Evolutionary conservation across 2,888 invertebrate species (phyloP).

Genomic region (Mechanitis messenoides): DNA sequence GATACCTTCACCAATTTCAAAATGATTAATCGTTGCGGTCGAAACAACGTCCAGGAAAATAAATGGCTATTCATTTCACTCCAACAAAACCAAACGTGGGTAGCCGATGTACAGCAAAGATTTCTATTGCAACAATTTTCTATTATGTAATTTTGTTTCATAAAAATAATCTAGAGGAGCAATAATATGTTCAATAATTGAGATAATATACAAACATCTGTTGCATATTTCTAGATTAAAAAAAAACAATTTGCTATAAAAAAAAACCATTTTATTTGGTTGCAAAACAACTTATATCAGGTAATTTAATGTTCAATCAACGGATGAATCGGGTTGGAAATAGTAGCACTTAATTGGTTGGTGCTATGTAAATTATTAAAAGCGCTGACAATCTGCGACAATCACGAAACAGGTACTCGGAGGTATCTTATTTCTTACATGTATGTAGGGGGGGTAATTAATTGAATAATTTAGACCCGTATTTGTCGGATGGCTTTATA

Average conservation of each 20-base stretch:
- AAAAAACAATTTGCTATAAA: too few species aligned
- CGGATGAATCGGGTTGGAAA: slow-evolving; percentile 39
- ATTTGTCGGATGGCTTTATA: slow-evolving; percentile 13
- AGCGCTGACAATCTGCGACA: slow-evolving; percentile 45
- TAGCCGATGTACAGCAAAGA: slow-evolving; percentile 32
- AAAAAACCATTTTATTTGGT: slow-evolving; percentile 1
- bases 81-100: slow-evolving; percentile 15
- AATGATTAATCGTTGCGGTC: slow-evolving; percentile 28
- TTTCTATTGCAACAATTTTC: slow-evolving; percentile 39
- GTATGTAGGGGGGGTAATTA: slow-evolving; percentile 21
- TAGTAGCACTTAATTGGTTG: slow-evolving; percentile 42
- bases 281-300: slow-evolving; percentile 2
- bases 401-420: slow-evolving; percentile 27
- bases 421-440: slow-evolving; percentile 23
- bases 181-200: background rate
- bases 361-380: slow-evolving; percentile 47
- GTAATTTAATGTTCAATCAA: slow-evolving; percentile 44
- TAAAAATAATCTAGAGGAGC: slow-evolving; percentile 42
- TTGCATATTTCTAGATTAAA: background rate
- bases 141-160: slow-evolving; percentile 18
- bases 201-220: background rate
- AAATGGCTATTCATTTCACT: slow-evolving; percentile 27
- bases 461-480: slow-evolving; percentile 25
- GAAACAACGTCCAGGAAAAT: slow-evolving; percentile 25
- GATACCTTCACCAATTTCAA: slow-evolving; percentile 25